phyloP scores from a whole-genome alignment of 1,140 invertebrate genomes.

The Hylaeus volcanicus region DNA sequence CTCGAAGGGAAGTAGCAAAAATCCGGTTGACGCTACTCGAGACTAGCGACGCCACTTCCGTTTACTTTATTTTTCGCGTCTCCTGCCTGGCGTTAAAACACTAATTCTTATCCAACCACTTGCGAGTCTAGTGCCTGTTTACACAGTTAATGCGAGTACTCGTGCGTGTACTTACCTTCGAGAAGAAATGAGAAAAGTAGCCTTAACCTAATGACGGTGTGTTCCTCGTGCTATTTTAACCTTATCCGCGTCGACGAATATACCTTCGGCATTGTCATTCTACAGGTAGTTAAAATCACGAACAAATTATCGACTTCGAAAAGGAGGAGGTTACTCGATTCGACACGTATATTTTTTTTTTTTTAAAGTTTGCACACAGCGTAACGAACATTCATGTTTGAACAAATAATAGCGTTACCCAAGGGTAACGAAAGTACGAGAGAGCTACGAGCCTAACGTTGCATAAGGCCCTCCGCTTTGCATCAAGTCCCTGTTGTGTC shows the following conservation, averaged over 20 bases:
- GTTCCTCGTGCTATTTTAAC: slow-evolving; percentile 64
- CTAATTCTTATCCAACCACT: slow-evolving; percentile 71
- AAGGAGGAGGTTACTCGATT: no score
- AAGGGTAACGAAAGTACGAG: slow-evolving; percentile 56
- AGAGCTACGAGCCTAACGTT: slow-evolving; percentile 63
- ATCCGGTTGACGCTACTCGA: slow-evolving; percentile 52
- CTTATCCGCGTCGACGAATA: slow-evolving; percentile 64
- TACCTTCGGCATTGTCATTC: slow-evolving; percentile 48
- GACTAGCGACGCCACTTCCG: slow-evolving; percentile 49
- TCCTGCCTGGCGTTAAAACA: slow-evolving; percentile 63
- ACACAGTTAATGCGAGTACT: slow-evolving; percentile 76
- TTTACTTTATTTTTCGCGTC: slow-evolving; percentile 45
- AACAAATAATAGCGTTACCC: slow-evolving; percentile 53
- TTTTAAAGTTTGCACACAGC: slow-evolving; percentile 6
- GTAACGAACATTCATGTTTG: slow-evolving; percentile 55
- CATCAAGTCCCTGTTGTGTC: slow-evolving; percentile 44
- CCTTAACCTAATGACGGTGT: slow-evolving; percentile 61
- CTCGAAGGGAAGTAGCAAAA: slow-evolving; percentile 51
- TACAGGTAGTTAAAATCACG: slow-evolving; percentile 48
- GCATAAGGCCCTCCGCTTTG: slow-evolving; percentile 60
- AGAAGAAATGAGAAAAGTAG: slow-evolving; percentile 35
- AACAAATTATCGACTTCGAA: slow-evolving; percentile 51
- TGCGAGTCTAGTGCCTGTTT: slow-evolving; percentile 72
- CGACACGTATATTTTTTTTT: background rate
- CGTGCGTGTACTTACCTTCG: slow-evolving; percentile 55